These are phyloP conservation scores for Pterocles gutturalis DNA, from an alignment of 2,113 vertebrate genomes.

Conservation along the genomic window DNA sequence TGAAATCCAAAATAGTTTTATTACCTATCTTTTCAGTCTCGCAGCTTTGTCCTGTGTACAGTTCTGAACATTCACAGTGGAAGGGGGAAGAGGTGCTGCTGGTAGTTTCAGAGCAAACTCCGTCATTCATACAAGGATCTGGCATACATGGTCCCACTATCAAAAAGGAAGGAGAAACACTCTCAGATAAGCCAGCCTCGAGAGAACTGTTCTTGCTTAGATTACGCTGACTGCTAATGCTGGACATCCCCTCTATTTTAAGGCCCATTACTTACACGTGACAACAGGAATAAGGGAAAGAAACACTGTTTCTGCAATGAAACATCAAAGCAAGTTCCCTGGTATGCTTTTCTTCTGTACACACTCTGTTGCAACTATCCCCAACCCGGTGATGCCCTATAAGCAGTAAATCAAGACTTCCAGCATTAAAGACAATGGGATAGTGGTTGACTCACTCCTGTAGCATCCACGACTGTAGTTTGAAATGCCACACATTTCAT, in stretches of 20 bases:
- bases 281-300: not conserved
- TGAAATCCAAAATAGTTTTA: not conserved
- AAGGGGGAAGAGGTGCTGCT: not conserved
- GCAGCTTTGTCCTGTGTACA: constrained; percentile 31
- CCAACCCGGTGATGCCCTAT: not conserved
- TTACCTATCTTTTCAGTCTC: constrained; percentile 46
- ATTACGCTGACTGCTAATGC: not conserved
- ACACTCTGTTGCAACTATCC: not conserved
- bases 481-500: constrained; percentile 43
- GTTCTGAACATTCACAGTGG: constrained; percentile 50
- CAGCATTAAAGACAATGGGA: not conserved
- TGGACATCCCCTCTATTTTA: not conserved
- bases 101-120: constrained; percentile 40
- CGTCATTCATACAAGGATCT: constrained; percentile 67
- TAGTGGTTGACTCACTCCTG: constrained; percentile 40
- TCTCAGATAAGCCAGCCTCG: not conserved
- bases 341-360: not conserved
- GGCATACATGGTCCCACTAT: constrained; percentile 69
- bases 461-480: constrained; percentile 70
- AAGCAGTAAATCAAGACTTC: not conserved
- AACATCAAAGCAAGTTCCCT: not conserved
- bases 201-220: not conserved
- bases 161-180: not conserved
- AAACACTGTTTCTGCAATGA: not conserved
- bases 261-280: not conserved